Percentiles rank a stretch among this genome's conserved stretches.
Evolutionary conservation across 2,888 invertebrate species (phyloP).

Genomic region (Dorcus parallelipipedus): DNA sequence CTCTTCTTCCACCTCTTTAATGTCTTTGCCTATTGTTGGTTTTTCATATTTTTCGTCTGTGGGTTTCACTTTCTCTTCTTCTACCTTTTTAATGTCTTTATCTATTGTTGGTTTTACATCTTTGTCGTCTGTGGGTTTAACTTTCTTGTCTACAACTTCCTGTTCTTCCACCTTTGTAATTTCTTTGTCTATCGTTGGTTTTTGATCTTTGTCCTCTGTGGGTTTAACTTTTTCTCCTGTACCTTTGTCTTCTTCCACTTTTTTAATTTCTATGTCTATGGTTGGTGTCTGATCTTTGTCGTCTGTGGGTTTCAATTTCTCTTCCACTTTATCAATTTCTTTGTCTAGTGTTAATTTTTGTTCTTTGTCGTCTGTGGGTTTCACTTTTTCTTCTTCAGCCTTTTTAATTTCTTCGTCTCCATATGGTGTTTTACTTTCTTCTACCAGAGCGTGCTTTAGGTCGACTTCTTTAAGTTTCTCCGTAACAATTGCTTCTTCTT

Average conservation of each 20-base stretch:
- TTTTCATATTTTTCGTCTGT: neutral
- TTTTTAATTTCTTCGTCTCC: no score
- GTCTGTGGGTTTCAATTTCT: neutral
- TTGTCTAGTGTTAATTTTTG: neutral
- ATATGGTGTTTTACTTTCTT: no score
- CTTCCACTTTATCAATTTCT: neutral
- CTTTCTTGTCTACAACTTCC: conserved; percentile 33
- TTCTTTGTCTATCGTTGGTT: neutral
- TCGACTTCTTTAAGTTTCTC: no score
- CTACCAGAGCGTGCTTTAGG: no score
- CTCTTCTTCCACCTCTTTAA: conserved; percentile 21
- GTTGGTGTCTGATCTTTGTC: neutral
- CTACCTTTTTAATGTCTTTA: neutral
- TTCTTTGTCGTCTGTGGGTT: no score
- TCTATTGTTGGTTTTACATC: neutral
- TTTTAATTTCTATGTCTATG: neutral
- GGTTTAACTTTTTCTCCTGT: conserved; percentile 32
- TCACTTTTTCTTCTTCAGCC: no score
- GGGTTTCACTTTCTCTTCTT: neutral
- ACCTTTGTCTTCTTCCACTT: conserved; percentile 19
- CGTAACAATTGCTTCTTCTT: conserved; percentile 20
- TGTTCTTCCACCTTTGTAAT: neutral
- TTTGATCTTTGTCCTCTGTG: neutral
- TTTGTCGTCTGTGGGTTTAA: neutral
- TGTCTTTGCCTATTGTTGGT: conserved; percentile 18